These are phyloP conservation scores for Perizoma flavofasciatum DNA, from an alignment of 2,888 invertebrate genomes.

Conservation along the genomic window DNA sequence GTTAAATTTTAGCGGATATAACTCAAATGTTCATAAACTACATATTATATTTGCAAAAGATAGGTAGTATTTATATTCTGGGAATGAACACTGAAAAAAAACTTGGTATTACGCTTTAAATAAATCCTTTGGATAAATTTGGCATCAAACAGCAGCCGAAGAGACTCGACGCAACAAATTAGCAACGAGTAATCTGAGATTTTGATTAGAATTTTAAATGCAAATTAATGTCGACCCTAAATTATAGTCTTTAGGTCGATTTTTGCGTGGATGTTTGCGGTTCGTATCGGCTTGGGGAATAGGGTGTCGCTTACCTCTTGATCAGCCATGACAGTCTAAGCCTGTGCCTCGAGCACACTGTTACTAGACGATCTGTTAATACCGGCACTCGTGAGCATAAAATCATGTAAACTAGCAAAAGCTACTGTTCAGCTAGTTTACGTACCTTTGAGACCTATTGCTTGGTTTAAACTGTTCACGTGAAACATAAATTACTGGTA, in stretches of 20 bases:
- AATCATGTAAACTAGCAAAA: not conserved
- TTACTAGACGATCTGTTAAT: slow-evolving; percentile 11
- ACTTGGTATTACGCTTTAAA: slow-evolving; percentile 27
- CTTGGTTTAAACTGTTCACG: slow-evolving; percentile 4
- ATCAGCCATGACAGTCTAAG: slow-evolving; percentile 37
- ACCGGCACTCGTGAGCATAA: not conserved
- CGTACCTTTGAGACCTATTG: not conserved
- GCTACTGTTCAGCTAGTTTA: too few relatives aligned
- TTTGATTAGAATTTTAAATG: slow-evolving; percentile 27
- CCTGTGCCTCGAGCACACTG: slow-evolving; percentile 24
- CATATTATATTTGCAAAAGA: slow-evolving; percentile 25
- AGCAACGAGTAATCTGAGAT: slow-evolving; percentile 33
- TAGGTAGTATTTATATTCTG: slow-evolving; percentile 24
- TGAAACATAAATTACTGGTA: not conserved
- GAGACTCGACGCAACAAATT: slow-evolving; percentile 33
- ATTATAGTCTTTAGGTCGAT: slow-evolving; percentile 21
- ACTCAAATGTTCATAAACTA: not conserved
- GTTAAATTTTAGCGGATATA: slow-evolving; percentile 5
- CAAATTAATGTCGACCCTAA: slow-evolving; percentile 24
- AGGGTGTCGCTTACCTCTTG: slow-evolving; percentile 35
- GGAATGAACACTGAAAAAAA: slow-evolving; percentile 30
- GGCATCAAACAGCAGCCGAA: slow-evolving; percentile 29
- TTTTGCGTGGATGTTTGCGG: slow-evolving; percentile 13
- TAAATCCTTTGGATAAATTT: slow-evolving; percentile 40
- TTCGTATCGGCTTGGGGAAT: slow-evolving; percentile 20